These are phyloP conservation scores for Alouatta palliata DNA, from an alignment of 2,113 vertebrate genomes.

Conservation along the genomic window DNA sequence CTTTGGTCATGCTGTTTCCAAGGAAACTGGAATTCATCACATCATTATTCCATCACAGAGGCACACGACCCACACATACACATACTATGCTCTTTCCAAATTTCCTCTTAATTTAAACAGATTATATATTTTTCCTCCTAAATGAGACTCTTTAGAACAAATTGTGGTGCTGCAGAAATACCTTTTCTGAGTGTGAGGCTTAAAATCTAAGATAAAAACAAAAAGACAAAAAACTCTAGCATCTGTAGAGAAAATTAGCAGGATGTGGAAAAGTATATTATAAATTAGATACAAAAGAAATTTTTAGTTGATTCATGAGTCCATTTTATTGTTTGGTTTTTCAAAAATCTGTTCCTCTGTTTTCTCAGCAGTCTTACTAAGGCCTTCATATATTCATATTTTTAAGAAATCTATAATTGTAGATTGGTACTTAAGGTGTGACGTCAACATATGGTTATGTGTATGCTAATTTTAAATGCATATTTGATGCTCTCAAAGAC, in stretches of 20 bases:
- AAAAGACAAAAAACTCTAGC: background rate
- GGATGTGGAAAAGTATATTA: background rate
- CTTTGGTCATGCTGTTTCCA: conserved; percentile 37
- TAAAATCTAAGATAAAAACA: background rate
- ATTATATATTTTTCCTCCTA: conserved; percentile 19
- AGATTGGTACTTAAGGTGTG: background rate
- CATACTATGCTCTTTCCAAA: background rate
- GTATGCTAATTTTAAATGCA: background rate
- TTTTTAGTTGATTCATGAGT: background rate
- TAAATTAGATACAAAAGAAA: background rate
- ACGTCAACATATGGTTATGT: background rate
- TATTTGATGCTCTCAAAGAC: background rate
- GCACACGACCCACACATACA: background rate
- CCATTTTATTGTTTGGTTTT: background rate
- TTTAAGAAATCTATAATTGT: background rate
- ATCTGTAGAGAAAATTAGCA: background rate
- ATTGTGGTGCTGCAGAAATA: background rate
- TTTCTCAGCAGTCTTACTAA: background rate
- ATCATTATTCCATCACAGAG: background rate
- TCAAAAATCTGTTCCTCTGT: background rate
- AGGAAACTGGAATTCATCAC: conserved; percentile 47
- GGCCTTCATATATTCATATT: background rate
- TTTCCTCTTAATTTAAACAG: background rate
- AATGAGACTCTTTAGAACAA: background rate
- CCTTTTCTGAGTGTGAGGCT: background rate